These are phyloP conservation scores for Barbus barbus DNA, from an alignment of 2,113 vertebrate species.

Conservation along the genomic window DNA sequence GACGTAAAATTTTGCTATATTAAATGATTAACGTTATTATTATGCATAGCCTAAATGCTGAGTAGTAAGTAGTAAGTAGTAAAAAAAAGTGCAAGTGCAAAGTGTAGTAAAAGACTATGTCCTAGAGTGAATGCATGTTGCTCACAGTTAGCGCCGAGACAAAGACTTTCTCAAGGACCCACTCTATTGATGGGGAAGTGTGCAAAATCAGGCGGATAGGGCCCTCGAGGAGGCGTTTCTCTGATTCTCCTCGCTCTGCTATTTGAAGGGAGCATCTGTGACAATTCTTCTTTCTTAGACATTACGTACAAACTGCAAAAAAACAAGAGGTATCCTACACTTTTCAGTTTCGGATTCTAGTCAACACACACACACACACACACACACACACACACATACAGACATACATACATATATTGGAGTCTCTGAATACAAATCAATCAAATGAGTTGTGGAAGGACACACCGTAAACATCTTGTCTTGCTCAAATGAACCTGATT, in stretches of 20 bases:
- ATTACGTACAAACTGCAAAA: neutral
- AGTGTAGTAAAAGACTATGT: neutral
- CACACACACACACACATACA: too few species aligned
- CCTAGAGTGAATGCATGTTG: constrained; percentile 15
- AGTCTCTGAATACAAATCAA: neutral
- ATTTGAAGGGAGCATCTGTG: constrained; percentile 37
- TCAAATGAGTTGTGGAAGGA: too few species aligned
- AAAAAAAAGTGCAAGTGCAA: neutral
- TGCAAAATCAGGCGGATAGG: constrained; percentile 75
- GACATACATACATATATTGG: neutral
- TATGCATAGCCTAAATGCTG: neutral
- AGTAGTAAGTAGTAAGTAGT: neutral
- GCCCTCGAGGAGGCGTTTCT: constrained; percentile 73
- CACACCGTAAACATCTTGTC: neutral
- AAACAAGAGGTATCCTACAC: neutral
- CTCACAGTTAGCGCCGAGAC: constrained; percentile 46
- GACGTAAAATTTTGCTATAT: neutral
- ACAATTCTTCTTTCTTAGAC: neutral
- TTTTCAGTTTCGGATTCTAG: neutral
- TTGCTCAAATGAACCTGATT: neutral
- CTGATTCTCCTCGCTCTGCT: constrained; percentile 77
- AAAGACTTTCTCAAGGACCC: constrained; percentile 73
- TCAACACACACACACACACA: too few species aligned
- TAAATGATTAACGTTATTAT: neutral
- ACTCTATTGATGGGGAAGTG: constrained; percentile 69